Percentiles rank a stretch among this genome's conserved stretches.
These are phyloP conservation scores for Rhorus exstirpatorius DNA, from an alignment of 2,888 invertebrate species.

Conservation along the genomic window DNA sequence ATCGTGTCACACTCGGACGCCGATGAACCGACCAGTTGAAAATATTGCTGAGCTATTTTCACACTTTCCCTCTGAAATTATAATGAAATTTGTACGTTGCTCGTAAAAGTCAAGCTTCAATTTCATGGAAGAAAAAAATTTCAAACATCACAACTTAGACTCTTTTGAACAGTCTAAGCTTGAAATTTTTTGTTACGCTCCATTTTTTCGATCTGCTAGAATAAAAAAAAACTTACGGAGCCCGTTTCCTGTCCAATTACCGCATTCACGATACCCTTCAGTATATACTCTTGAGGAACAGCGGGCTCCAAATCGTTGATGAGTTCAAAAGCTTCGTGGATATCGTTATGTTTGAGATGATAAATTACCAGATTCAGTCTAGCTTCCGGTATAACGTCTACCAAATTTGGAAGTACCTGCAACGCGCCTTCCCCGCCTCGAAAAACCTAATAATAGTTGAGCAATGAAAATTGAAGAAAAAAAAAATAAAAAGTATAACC, in stretches of 20 bases:
- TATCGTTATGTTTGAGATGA: slow-evolving; percentile 95
- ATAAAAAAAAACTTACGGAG: slow-evolving; percentile 89
- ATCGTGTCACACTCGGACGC: slow-evolving; percentile 99
- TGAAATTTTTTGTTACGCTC: background rate
- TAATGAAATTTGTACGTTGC: background rate
- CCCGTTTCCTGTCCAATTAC: slow-evolving; percentile 96
- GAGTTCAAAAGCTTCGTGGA: slow-evolving; percentile 94
- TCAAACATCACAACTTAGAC: no score
- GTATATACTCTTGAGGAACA: slow-evolving; percentile 97
- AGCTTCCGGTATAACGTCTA: slow-evolving; percentile 99
- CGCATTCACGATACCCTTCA: slow-evolving; percentile 98
- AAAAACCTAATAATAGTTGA: slow-evolving; percentile 88
- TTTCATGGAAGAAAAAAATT: no score
- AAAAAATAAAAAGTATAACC: no score
- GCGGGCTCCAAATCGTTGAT: slow-evolving; percentile 97
- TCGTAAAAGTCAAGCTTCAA: background rate
- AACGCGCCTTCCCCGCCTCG: slow-evolving; percentile 97
- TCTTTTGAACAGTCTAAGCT: no score
- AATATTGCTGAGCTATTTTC: slow-evolving; percentile 98
- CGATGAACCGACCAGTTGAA: slow-evolving; percentile 98
- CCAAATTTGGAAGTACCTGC: slow-evolving; percentile 95
- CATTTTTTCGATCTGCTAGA: background rate
- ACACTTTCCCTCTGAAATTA: slow-evolving; percentile 94
- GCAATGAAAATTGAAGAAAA: background rate
- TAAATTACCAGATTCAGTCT: slow-evolving; percentile 98